Evolutionary conservation across 2,888 invertebrate species (phyloP), one percentile per base, ranked within the genome.

Genomic region (Erebia ligea): DNA sequence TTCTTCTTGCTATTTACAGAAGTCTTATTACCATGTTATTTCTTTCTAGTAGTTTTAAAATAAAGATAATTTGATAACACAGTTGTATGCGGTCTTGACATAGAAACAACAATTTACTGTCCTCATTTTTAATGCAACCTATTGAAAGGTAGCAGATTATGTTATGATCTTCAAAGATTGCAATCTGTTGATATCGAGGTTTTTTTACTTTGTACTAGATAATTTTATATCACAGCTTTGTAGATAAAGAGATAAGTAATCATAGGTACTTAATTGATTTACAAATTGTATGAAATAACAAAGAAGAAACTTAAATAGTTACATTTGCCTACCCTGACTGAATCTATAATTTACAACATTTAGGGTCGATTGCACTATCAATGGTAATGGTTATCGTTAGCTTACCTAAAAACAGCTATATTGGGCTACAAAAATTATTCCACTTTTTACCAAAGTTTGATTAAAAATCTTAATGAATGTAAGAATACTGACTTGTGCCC

Each of bases 41-140:
- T 52, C 67, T 67, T 69, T 17, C 17, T 40, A 19, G 64, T 63
- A 68, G 48, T 54, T 45, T 65, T 66, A 54, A 45, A 45, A 42
- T 13, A 62, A n/a, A 54, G 34, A 64, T 54, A 52, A 40, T 40
- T 9, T 40, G 40, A 40, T 40, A 40, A 6, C 1, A 40, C 57
- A 69, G 69, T 69, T 57, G 50, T 42, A 40, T 48, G 59, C 67
- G 50, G 25, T 69, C 72, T 72, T 72, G 72, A 72, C 72, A 72
- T 54, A 72, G 59, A 72, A 72, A 72, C 65, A 56, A 67, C 54
- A 63, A n/a, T n/a, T n/a, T n/a, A 69, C 50, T 56, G 69, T 70
- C 69, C 72, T 72, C 64, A 62, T 69, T 40, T 72, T 56, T 64
- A 34, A 42, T 67, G 42, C 40, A 65, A 48, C 17, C 15, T 56